Evolutionary conservation across 2,113 vertebrate genomes (phyloP).

Genomic region (Sceloporus undulatus): DNA sequence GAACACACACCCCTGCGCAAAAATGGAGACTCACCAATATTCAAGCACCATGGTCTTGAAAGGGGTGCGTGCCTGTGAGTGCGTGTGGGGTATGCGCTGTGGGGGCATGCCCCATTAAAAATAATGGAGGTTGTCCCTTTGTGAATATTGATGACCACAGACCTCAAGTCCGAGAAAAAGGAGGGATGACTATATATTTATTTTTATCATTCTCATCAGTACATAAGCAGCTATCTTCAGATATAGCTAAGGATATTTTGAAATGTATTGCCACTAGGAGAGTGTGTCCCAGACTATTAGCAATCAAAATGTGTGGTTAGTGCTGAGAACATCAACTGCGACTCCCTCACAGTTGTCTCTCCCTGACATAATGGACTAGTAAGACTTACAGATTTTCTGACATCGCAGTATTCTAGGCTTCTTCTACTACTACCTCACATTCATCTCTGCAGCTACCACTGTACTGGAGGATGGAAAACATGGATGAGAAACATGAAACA

Average conservation of each 20-base stretch:
- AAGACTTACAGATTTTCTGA: neutral
- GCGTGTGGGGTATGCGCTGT: too few species aligned
- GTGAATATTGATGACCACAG: too few species aligned
- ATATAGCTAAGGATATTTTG: neutral
- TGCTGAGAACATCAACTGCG: neutral
- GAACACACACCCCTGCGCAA: too few species aligned
- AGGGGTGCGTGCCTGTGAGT: too few species aligned
- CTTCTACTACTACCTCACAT: neutral
- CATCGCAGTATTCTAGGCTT: neutral
- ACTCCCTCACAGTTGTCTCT: neutral
- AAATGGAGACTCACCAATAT: too few species aligned
- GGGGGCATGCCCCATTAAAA: too few species aligned
- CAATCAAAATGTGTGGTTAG: neutral
- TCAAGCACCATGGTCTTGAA: too few species aligned
- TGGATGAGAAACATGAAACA: neutral
- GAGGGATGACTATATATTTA: too few species aligned
- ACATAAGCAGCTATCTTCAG: neutral
- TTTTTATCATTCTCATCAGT: neutral
- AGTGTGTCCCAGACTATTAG: neutral
- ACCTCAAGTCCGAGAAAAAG: too few species aligned
- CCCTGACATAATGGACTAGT: neutral
- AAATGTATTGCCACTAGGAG: neutral
- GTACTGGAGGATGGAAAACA: neutral
- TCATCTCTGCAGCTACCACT: neutral
- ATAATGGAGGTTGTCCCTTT: too few species aligned